phyloP scores from a whole-genome alignment of 2,888 invertebrate species.

The Sarcophaga caerulescens region DNA sequence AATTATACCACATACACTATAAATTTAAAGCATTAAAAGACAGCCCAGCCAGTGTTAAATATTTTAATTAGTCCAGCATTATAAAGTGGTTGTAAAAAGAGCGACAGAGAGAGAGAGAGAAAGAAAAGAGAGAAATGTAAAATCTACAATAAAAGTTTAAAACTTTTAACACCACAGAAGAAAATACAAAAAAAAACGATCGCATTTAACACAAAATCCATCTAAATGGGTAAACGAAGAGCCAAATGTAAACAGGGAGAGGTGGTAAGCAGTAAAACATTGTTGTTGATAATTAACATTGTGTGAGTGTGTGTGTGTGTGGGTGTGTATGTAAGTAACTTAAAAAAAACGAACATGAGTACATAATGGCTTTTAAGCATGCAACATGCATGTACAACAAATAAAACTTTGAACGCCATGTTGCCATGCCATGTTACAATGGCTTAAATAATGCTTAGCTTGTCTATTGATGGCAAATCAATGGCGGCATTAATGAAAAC shows the following conservation, averaged over 20 bases:
- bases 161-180: not conserved
- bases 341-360: not conserved
- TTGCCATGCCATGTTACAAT: not conserved
- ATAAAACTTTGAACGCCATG: not conserved
- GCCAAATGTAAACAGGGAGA: not conserved
- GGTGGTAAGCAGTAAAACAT: not conserved
- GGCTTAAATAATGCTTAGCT: constrained; percentile 47
- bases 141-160: not conserved
- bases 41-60: constrained; percentile 35
- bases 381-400: not conserved
- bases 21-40: constrained; percentile 30
- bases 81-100: constrained; percentile 10
- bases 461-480: constrained; percentile 46
- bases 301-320: too few species aligned
- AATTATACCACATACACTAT: constrained; percentile 16
- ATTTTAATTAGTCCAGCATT: constrained; percentile 50
- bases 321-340: not conserved
- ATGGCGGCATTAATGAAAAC: constrained; percentile 7
- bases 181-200: not conserved
- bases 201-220: not conserved
- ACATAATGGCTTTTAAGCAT: not conserved
- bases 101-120: not conserved
- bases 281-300: not conserved
- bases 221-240: not conserved
- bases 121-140: too few species aligned